Conservation (phyloP, 2,888 invertebrate genomes). For the Koerneria pararmatus region DNA sequence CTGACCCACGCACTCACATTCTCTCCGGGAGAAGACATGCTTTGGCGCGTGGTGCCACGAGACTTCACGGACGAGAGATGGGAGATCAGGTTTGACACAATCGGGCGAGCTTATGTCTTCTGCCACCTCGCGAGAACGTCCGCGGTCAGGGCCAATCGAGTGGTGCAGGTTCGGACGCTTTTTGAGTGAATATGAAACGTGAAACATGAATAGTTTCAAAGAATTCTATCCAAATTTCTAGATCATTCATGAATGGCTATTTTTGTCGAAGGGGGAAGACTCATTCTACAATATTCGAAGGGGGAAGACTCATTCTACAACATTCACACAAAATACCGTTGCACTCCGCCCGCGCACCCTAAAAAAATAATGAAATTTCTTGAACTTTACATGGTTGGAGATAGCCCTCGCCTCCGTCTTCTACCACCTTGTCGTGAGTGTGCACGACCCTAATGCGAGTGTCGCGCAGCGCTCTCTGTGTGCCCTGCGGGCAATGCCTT, state of each 20-base stretch:
- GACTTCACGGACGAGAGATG: conserved; percentile 87
- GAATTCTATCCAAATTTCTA: too few relatives aligned
- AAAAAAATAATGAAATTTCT: neutral
- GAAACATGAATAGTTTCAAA: too few relatives aligned
- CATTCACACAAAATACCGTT: too few relatives aligned
- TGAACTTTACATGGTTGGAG: conserved; percentile 67
- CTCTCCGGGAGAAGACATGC: conserved; percentile 86
- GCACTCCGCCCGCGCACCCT: too few relatives aligned
- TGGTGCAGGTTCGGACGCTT: conserved; percentile 4
- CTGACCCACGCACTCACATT: conserved; percentile 89
- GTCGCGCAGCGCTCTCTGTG: conserved; percentile 74
- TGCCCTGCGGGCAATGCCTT: conserved; percentile 51
- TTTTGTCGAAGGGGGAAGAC: too few relatives aligned
- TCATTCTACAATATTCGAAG: too few relatives aligned
- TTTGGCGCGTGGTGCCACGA: conserved; percentile 90
- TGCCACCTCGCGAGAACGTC: conserved; percentile 87
- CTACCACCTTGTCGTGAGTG: conserved; percentile 88
- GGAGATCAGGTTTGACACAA: conserved; percentile 82
- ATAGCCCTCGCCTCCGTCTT: conserved; percentile 92
- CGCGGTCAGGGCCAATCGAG: conserved; percentile 75
- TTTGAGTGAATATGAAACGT: too few relatives aligned
- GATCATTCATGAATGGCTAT: too few relatives aligned
- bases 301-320: too few relatives aligned
- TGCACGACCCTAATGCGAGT: conserved; percentile 90
- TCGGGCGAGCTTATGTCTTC: conserved; percentile 87